A percentile compares a stretch with the other conserved stretches of the same genome.
phyloP scores from a whole-genome alignment of 2,888 invertebrate genomes.

The Crocallis elinguaria region DNA sequence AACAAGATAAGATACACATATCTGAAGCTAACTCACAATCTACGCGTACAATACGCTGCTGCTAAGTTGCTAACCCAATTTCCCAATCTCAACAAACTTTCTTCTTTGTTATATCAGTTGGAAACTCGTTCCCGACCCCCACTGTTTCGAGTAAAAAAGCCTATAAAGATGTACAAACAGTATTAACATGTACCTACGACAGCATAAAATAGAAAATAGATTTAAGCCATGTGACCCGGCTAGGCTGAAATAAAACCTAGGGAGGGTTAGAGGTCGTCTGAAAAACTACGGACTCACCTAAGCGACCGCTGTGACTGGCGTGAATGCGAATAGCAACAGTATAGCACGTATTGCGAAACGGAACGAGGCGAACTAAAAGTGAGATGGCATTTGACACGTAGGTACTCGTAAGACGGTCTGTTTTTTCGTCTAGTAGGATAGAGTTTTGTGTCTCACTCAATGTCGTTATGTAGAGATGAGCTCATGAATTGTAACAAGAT shows the following conservation, averaged over 20 bases:
- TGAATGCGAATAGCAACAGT: no score
- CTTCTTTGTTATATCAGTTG: constrained; percentile 24
- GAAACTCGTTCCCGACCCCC: constrained; percentile 24
- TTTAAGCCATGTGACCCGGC: constrained; percentile 6
- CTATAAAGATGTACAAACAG: constrained; percentile 11
- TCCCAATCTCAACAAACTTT: constrained; percentile 22
- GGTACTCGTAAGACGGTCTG: no score
- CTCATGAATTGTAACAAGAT: no score
- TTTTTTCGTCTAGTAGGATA: no score
- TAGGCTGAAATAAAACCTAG: constrained; percentile 16
- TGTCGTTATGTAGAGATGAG: no score
- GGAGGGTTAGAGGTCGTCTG: constrained; percentile 6
- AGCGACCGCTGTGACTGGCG: not conserved
- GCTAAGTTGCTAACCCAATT: constrained; percentile 16
- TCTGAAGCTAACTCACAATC: no score
- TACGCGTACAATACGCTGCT: no score
- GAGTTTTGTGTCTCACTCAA: no score
- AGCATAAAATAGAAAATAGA: constrained; percentile 15
- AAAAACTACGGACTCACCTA: constrained; percentile 4
- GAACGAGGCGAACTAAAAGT: no score
- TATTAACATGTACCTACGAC: constrained; percentile 3
- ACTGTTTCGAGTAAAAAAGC: constrained; percentile 20
- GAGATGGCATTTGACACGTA: no score
- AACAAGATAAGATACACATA: no score
- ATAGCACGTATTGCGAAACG: no score